Evolutionary conservation across 2,888 invertebrate species (phyloP), one percentile per base, ranked within the genome.

Genomic region (Osmoderma eremita): DNA sequence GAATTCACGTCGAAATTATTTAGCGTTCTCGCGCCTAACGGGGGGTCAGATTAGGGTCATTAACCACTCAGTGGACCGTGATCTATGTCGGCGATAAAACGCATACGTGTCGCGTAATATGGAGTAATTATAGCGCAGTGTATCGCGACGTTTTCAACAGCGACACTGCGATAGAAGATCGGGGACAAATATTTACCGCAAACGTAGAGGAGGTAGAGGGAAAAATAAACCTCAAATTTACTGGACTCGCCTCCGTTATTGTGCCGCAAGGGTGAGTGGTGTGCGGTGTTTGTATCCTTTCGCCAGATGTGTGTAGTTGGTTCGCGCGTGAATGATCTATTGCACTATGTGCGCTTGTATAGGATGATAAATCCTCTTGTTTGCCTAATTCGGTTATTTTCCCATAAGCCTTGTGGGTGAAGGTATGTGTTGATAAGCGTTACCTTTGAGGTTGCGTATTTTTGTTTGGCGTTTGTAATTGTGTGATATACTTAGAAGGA

Each of bases 21-120:
- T 30, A 30, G 30, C 3, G 24, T 5, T 24, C 5, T 3, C 24
- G 5, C 30, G 30, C 6, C 30, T 6, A 30, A 30, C 30, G 10
- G 2, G 39, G 53, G 38, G 38, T 10, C 18, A 63, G 69, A 67
- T 68, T 65, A 68, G 48, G 63, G 66, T 70, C 18, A 53, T 53
- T 38, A 53, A 38, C 64, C 61, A 62, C 68, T 68, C 68, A 53
- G 67, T 56, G 65, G 45, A 22, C 62, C 58, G 69, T 71, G 71
- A 71, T 71, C 67, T 70, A 70, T 69, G 63, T 30, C 22, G 66
- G 69, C 61, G 71, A 71, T 71, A 71, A 71, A 70, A 69, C 69
- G 63, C 69, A 70, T 71, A 68, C 63, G 65, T 30, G 30, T 68
- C 63, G 62, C 51, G 64, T 69, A 71, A 66, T 66, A 69, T 64